Conservation (phyloP, 1,140 invertebrate genomes). For the Potamilus streckersoni region DNA sequence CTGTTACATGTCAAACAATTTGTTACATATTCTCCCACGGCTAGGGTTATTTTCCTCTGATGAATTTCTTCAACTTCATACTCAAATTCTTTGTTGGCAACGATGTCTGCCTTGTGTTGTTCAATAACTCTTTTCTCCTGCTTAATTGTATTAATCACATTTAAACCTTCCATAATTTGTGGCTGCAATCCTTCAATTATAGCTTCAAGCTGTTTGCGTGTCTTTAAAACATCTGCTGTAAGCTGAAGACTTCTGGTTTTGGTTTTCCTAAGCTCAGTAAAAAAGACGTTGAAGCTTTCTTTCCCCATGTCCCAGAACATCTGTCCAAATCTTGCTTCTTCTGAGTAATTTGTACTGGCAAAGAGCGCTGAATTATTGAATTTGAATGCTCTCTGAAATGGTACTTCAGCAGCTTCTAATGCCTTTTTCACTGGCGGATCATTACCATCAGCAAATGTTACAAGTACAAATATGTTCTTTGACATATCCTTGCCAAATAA, state of each 20-base stretch:
- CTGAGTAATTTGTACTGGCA: slow-evolving; percentile 1
- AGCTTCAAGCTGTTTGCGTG: slow-evolving; percentile 10
- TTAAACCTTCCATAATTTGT: slow-evolving; percentile 11
- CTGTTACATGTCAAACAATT: slow-evolving; percentile 31
- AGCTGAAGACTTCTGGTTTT: slow-evolving; percentile 15
- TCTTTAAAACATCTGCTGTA: slow-evolving; percentile 22
- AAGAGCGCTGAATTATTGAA: slow-evolving; percentile 24
- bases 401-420: slow-evolving; percentile 15
- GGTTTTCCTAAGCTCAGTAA: slow-evolving; percentile 3
- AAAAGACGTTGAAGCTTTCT: slow-evolving; percentile 16
- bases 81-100: slow-evolving; percentile 26
- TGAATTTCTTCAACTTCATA: slow-evolving; percentile 16
- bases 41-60: slow-evolving; percentile 1
- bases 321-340: background rate
- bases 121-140: slow-evolving; percentile 11
- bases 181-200: slow-evolving; percentile 17
- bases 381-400: slow-evolving; percentile 23
- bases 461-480: slow-evolving; percentile 34
- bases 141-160: slow-evolving; percentile 4
- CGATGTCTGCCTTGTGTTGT: slow-evolving; percentile 16
- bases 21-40: slow-evolving; percentile 14
- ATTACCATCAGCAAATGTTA: slow-evolving; percentile 35
- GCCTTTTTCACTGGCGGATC: slow-evolving; percentile 23
- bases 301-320: slow-evolving; percentile 36
- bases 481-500: slow-evolving; percentile 41